Percentiles rank a stretch among this genome's conserved stretches.
phyloP scores from a whole-genome alignment of 2,888 invertebrate species.

The Rutpela maculata region DNA sequence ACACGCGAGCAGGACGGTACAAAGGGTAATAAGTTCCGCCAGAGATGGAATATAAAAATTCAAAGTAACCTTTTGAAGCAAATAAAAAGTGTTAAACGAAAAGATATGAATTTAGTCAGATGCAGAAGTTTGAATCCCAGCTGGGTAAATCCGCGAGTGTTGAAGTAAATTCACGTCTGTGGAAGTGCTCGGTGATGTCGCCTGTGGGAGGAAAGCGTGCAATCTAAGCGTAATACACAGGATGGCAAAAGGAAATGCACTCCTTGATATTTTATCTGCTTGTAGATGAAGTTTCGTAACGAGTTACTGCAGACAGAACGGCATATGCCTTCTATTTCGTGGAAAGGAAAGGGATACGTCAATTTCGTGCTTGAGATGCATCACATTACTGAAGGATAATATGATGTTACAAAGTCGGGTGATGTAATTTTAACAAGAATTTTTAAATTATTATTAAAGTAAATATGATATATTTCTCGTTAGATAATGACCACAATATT shows the following conservation, averaged over 20 bases:
- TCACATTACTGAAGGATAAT: not conserved
- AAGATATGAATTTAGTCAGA: slow-evolving; percentile 36
- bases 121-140: slow-evolving; percentile 40
- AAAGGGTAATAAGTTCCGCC: slow-evolving; percentile 42
- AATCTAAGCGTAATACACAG: slow-evolving; percentile 47
- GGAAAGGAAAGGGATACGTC: slow-evolving; percentile 14
- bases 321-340: slow-evolving; percentile 12
- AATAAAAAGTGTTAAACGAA: slow-evolving; percentile 38
- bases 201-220: slow-evolving; percentile 50
- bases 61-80: slow-evolving; percentile 33
- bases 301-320: slow-evolving; percentile 25
- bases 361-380: slow-evolving; percentile 20
- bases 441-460: not conserved
- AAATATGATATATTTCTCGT: not conserved
- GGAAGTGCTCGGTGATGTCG: slow-evolving; percentile 51
- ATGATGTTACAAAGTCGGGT: not conserved
- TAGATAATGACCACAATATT: too few relatives aligned
- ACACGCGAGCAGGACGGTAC: slow-evolving; percentile 28
- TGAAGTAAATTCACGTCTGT: slow-evolving; percentile 50
- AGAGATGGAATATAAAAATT: slow-evolving; percentile 44
- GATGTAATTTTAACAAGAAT: not conserved
- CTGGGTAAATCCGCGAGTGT: slow-evolving; percentile 38
- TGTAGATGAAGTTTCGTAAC: slow-evolving; percentile 39
- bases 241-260: slow-evolving; percentile 33
- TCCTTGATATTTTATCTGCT: slow-evolving; percentile 37